Evolutionary conservation across 2,797 vertebrate species (phyloP).

Genomic region (Pipistrellus kuhlii): DNA sequence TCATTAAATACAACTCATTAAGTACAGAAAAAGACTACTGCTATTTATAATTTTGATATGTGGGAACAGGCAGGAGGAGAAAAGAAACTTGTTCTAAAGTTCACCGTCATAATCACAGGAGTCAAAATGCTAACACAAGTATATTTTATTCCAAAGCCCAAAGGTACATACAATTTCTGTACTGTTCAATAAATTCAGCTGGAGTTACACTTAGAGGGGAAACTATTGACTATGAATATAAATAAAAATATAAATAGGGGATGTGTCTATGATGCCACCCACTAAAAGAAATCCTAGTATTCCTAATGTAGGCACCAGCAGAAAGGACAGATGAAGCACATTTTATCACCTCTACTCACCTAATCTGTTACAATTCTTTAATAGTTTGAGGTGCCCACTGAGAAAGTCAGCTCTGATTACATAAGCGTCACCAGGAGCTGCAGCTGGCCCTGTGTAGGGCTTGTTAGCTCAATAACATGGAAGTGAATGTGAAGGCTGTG

Average conservation of each 20-base stretch:
- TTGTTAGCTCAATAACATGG: conserved; percentile 41
- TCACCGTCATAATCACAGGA: not conserved
- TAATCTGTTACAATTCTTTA: conserved; percentile 17
- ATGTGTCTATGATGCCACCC: not conserved
- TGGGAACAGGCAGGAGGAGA: conserved; percentile 8
- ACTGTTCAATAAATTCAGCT: not conserved
- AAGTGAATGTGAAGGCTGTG: conserved; percentile 50
- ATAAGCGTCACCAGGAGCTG: not conserved
- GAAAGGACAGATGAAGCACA: not conserved
- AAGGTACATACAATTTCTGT: not conserved
- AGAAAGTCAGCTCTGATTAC: conserved; percentile 5
- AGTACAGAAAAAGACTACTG: conserved; percentile 52
- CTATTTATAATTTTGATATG: conserved; percentile 42
- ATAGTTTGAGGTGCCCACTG: not conserved
- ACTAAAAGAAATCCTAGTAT: not conserved
- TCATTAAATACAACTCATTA: conserved; percentile 63
- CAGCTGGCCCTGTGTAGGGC: conserved; percentile 13
- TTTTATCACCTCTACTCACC: not conserved
- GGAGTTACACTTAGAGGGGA: not conserved
- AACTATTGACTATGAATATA: not conserved
- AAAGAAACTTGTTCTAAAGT: conserved; percentile 45
- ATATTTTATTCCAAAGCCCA: conserved; percentile 19
- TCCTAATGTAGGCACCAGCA: not conserved
- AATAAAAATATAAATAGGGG: not conserved
- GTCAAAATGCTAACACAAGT: not conserved